A percentile compares a stretch with the other conserved stretches of the same genome.
Evolutionary conservation across 2,797 vertebrate species (phyloP).

Genomic region (Labroides dimidiatus): DNA sequence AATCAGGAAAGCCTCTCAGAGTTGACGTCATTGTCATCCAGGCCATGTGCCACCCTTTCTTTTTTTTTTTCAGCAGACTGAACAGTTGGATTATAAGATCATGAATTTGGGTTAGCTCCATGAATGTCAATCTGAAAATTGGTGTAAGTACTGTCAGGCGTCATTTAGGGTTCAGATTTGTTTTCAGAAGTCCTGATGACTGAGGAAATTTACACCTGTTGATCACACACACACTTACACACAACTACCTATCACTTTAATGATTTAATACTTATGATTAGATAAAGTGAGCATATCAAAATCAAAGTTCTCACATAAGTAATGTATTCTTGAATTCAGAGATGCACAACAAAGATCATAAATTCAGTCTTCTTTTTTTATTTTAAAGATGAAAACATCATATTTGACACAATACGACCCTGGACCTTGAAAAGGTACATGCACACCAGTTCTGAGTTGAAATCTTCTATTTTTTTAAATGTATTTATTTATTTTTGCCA

Average conservation of each 20-base stretch:
- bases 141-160: slow-evolving; percentile 62
- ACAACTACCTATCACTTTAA: neutral
- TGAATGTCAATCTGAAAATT: slow-evolving; percentile 69
- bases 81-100: slow-evolving; percentile 80
- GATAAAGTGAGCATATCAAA: no score
- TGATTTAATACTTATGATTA: neutral
- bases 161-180: slow-evolving; percentile 59
- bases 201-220: slow-evolving; percentile 6
- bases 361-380: no score
- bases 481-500: no score
- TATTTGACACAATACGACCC: neutral
- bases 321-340: neutral
- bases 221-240: neutral
- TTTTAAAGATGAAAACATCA: neutral
- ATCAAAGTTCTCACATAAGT: neutral
- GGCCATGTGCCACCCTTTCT: slow-evolving; percentile 27
- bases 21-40: slow-evolving; percentile 41
- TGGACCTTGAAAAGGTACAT: neutral
- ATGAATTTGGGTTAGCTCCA: slow-evolving; percentile 78
- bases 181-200: slow-evolving; percentile 25
- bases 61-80: slow-evolving; percentile 45
- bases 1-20: slow-evolving; percentile 27
- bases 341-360: no score
- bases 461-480: neutral
- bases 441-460: neutral